phyloP scores from a whole-genome alignment of 2,888 invertebrate species.

The Tetrapedia diversipes region DNA sequence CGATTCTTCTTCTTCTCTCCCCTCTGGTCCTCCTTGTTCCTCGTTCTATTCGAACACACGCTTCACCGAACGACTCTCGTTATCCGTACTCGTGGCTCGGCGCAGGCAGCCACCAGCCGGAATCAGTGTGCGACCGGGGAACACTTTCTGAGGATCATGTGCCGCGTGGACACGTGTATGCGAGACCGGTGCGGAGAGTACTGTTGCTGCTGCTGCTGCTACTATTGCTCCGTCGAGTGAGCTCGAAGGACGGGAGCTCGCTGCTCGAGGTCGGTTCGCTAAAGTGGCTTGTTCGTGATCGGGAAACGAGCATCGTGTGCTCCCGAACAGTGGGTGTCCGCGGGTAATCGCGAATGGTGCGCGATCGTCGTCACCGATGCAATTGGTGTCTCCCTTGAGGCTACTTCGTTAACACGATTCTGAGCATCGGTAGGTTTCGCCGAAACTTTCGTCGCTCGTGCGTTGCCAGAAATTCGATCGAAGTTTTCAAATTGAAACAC shows the following conservation, averaged over 20 bases:
- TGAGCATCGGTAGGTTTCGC: constrained; percentile 45
- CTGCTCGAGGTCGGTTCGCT: background rate
- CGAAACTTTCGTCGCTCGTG: constrained; percentile 42
- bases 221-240: constrained; percentile 2
- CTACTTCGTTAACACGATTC: constrained; percentile 44
- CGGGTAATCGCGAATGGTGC: constrained; percentile 17
- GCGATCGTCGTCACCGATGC: constrained; percentile 22
- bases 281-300: background rate
- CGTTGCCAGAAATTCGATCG: constrained; percentile 65
- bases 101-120: background rate
- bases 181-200: constrained; percentile 41
- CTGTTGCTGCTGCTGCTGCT: no score
- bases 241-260: background rate
- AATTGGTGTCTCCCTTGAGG: constrained; percentile 11
- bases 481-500: constrained; percentile 26
- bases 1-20: no score
- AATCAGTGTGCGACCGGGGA: constrained; percentile 22
- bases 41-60: background rate
- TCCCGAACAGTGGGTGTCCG: constrained; percentile 1
- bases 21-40: background rate
- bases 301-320: background rate
- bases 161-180: constrained; percentile 58
- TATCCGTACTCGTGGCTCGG: background rate
- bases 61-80: background rate
- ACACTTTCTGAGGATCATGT: constrained; percentile 49